Evolutionary conservation across 92 coral and sea anemone species (phyloP), one percentile per base, ranked within the genome.

Genomic region (Porites evermanni): DNA sequence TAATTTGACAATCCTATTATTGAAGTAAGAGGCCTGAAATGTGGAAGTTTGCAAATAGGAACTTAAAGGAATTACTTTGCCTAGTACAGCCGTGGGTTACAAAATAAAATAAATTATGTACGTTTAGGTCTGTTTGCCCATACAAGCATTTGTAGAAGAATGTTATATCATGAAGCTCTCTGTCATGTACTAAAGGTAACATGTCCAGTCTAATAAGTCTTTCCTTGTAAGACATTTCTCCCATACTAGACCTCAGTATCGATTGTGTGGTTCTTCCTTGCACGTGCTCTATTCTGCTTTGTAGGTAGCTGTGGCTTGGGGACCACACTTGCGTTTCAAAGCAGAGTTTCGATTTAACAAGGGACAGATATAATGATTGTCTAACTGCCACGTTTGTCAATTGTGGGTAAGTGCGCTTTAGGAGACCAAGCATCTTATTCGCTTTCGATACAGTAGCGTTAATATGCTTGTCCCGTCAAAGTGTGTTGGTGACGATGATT

Each of bases 21-120:
- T 81, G 56, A 88, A 88, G 56, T 81, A 81, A n/a, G 83, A 88
- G 38, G 82, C 56, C 87, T 81, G 75, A 58, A 81, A 88, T 24
- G 91, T 88, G 3, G 68, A 50, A 16, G 91, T 87, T 72, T 87
- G 64, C 79, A 87, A 38, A 72, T 26, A 17, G 91, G 91, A 64
- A 66, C 59, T 67, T 76, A 14, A 65, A 50, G 29, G 83, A 86
- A 12, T 24, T 51, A 18, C 83, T 76, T 58, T 23, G 83, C 54
- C 79, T 77, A 52, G 77, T 78, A 20, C 89, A 84, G 66, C 89
- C 89, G 23, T 86, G 89, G 20, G 77, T 66, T 66, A 77, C 53
- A 54, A 69, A 68, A 47, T 67, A 50, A 4, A 68, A 77, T 20
- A 52, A 81, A 52, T 81, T 16, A 52, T 38, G 47, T 7, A 64